These are phyloP conservation scores for Sebastes oblongus DNA, from an alignment of 2,797 vertebrate genomes.

Conservation along the genomic window DNA sequence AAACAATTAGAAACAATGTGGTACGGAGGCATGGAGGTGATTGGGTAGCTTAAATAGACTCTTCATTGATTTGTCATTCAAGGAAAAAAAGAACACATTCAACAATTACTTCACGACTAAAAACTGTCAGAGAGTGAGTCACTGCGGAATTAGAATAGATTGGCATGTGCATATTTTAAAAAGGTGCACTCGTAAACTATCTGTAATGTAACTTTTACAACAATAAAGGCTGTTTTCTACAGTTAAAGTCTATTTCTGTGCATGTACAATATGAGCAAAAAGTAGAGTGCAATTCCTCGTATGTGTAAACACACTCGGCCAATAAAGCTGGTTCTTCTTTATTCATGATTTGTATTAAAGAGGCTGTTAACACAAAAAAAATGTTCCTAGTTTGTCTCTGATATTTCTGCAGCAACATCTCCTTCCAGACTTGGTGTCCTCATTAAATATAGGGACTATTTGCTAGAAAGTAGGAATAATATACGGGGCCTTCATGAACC, in stretches of 20 bases:
- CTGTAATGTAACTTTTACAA: background rate
- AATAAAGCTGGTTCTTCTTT: background rate
- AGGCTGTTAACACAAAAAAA: background rate
- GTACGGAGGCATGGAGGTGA: background rate
- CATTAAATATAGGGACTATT: background rate
- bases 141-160: background rate
- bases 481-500: background rate
- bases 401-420: no score
- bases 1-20: conserved; percentile 33
- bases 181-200: background rate
- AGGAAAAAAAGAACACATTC: background rate
- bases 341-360: background rate
- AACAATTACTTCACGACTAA: background rate
- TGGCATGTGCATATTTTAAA: background rate
- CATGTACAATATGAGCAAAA: background rate
- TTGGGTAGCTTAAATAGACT: background rate
- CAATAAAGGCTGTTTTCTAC: background rate
- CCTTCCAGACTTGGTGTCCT: no score
- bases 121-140: background rate
- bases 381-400: no score
- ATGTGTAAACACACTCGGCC: background rate
- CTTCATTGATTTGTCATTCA: background rate
- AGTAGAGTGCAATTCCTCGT: background rate
- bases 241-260: background rate
- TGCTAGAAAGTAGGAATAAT: background rate